phyloP scores from a whole-genome alignment of 2,113 vertebrate genomes.

The Aptenodytes forsteri region DNA sequence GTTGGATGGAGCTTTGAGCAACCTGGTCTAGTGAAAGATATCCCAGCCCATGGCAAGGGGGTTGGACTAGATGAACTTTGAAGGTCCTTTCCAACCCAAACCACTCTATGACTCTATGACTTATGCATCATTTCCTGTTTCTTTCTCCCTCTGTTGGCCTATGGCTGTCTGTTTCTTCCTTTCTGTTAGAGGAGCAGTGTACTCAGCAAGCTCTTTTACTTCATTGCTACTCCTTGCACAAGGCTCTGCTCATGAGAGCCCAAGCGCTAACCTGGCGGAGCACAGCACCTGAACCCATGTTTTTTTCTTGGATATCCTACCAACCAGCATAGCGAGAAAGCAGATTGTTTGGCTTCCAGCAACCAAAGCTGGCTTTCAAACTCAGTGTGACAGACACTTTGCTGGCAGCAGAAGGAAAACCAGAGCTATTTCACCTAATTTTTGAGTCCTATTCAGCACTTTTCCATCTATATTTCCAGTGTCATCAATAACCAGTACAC shows the following conservation, averaged over 20 bases:
- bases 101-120: not conserved
- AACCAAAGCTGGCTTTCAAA: not conserved
- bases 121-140: not conserved
- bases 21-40: not conserved
- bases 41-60: not conserved
- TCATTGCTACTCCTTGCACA: slow-evolving; percentile 42
- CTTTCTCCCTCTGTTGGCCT: not conserved
- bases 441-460: not conserved
- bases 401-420: not conserved
- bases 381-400: not conserved
- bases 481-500: not conserved
- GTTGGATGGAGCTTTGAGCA: not conserved
- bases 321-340: not conserved
- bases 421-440: not conserved
- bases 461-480: not conserved
- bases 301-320: slow-evolving; percentile 35
- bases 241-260: not conserved
- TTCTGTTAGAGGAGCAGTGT: not conserved
- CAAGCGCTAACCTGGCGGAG: slow-evolving; percentile 9
- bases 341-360: not conserved
- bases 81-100: not conserved
- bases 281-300: not conserved
- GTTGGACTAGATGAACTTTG: not conserved
- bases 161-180: not conserved
- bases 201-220: not conserved